Evolutionary conservation across 2,888 invertebrate species (phyloP).

Genomic region (Conistra vaccinii): DNA sequence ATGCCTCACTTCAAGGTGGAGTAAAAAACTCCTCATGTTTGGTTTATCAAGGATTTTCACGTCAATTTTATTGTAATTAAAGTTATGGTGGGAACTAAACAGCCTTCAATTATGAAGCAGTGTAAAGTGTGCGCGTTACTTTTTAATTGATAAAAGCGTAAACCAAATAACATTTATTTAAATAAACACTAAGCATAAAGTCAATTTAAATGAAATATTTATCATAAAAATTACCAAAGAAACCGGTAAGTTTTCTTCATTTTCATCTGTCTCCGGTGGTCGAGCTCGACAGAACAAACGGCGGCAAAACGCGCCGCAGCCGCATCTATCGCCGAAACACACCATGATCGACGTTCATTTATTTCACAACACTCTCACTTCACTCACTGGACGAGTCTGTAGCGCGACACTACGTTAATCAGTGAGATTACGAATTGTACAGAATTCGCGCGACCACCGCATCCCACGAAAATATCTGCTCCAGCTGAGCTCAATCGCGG

Average conservation of each 20-base stretch:
- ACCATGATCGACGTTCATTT: constrained; percentile 73
- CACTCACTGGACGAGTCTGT: constrained; percentile 56
- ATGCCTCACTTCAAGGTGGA: constrained; percentile 44
- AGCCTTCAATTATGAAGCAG: constrained; percentile 31
- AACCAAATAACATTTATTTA: background rate
- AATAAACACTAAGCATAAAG: background rate
- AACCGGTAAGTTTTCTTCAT: constrained; percentile 72
- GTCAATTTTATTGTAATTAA: constrained; percentile 1
- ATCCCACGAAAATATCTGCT: constrained; percentile 81
- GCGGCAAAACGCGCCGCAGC: constrained; percentile 83
- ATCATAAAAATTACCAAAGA: constrained; percentile 76
- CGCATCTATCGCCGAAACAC: constrained; percentile 78
- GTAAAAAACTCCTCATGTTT: constrained; percentile 16
- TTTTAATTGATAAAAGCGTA: background rate
- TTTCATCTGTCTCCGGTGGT: constrained; percentile 66
- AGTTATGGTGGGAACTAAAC: constrained; percentile 14
- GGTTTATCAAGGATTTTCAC: constrained; percentile 21
- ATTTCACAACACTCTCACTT: constrained; percentile 61
- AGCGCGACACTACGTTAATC: constrained; percentile 62
- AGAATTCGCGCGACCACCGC: constrained; percentile 70
- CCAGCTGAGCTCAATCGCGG: constrained; percentile 65
- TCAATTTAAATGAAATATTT: background rate
- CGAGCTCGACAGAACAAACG: constrained; percentile 82
- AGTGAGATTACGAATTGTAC: constrained; percentile 46
- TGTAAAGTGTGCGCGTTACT: constrained; percentile 18